Conservation (phyloP, 2,113 vertebrate genomes). For the Tautogolabrus adspersus region DNA sequence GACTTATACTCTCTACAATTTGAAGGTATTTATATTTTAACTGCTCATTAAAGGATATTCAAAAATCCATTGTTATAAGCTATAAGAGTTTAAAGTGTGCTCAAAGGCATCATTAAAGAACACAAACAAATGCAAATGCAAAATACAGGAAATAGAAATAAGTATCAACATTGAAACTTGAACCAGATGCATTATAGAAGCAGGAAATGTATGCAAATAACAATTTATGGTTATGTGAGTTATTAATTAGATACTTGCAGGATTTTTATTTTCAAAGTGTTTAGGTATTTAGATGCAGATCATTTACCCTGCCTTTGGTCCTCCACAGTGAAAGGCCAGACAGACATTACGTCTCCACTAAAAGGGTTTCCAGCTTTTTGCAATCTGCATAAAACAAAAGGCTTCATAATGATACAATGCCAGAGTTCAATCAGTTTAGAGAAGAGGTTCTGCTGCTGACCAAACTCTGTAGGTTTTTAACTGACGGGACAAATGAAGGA, state of each 20-base stretch:
- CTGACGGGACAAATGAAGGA: not conserved
- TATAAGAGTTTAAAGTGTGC: too few relatives aligned
- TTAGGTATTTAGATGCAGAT: not conserved
- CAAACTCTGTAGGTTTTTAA: slow-evolving; percentile 2
- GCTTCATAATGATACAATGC: not conserved
- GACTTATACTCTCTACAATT: not conserved
- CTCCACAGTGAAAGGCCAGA: not conserved
- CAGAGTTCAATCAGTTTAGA: not conserved
- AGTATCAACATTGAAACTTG: too few relatives aligned
- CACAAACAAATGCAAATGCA: too few relatives aligned
- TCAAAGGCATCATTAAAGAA: not conserved
- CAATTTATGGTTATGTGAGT: not conserved
- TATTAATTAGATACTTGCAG: not conserved
- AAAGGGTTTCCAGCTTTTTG: not conserved
- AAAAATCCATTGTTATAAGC: not conserved
- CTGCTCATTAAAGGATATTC: not conserved
- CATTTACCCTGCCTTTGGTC: not conserved
- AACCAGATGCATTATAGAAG: too few relatives aligned
- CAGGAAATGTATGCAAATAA: not conserved
- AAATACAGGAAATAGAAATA: too few relatives aligned
- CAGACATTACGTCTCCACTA: not conserved
- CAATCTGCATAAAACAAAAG: not conserved
- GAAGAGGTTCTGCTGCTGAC: not conserved
- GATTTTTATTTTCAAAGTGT: not conserved
- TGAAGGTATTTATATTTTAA: not conserved